Evolutionary conservation across 2,113 vertebrate genomes (phyloP).

Genomic region (Brachypodius melanocephalos): DNA sequence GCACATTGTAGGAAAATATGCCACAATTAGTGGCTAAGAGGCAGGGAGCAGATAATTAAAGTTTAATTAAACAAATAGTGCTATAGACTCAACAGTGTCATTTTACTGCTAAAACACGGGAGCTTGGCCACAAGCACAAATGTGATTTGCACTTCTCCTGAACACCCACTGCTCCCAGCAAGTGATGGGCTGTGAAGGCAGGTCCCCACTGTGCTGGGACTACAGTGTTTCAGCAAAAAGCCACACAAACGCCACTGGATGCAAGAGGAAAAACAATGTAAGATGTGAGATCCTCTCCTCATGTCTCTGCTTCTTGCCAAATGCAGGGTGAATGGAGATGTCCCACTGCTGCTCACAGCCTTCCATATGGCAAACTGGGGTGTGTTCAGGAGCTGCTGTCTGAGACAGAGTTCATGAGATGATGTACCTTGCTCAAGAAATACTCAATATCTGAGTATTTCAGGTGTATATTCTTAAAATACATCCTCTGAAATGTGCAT

Average conservation of each 20-base stretch:
- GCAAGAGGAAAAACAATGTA: neutral
- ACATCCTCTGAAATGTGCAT: neutral
- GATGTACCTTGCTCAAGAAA: neutral
- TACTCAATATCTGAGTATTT: neutral
- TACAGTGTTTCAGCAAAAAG: neutral
- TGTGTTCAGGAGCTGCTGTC: neutral
- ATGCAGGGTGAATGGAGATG: neutral
- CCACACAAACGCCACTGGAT: neutral
- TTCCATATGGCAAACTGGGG: neutral
- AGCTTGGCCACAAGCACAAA: slow-evolving; percentile 10
- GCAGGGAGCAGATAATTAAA: slow-evolving; percentile 31
- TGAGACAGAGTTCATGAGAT: neutral
- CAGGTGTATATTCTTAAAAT: neutral
- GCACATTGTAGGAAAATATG: neutral
- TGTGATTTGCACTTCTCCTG: neutral
- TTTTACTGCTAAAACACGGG: neutral
- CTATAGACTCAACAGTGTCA: neutral
- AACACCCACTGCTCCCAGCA: slow-evolving; percentile 1
- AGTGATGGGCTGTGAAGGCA: neutral
- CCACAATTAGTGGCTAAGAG: neutral
- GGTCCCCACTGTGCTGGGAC: neutral
- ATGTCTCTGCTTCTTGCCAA: neutral
- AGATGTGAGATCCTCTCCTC: neutral
- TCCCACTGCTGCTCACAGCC: neutral
- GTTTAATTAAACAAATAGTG: slow-evolving; percentile 37